Percentiles rank a stretch among this genome's conserved stretches.
phyloP scores from a whole-genome alignment of 2,113 vertebrate genomes.

The Poeciliopsis prolifica region DNA sequence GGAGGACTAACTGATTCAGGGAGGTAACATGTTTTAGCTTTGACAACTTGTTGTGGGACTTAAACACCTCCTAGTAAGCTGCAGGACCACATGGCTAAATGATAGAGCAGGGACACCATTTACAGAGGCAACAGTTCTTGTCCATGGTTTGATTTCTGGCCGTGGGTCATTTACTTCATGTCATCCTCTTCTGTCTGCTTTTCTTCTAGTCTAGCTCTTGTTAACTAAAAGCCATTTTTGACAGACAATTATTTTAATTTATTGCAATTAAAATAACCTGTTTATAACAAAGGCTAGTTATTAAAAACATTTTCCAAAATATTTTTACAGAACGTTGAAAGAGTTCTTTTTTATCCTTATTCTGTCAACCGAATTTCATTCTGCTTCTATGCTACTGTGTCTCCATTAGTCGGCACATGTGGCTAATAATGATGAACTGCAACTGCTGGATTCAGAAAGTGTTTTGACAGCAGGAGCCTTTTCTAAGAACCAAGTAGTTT shows the following conservation, averaged over 20 bases:
- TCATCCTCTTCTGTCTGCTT: too few relatives aligned
- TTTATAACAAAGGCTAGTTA: background rate
- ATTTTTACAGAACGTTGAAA: slow-evolving; percentile 7
- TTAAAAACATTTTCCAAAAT: background rate
- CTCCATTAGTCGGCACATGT: slow-evolving; percentile 1
- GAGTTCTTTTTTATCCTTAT: background rate
- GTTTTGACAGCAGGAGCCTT: background rate
- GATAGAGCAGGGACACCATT: too few relatives aligned
- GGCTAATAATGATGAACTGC: slow-evolving; percentile 8
- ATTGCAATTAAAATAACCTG: background rate
- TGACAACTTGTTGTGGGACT: background rate
- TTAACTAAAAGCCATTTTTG: too few relatives aligned
- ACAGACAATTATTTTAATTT: background rate
- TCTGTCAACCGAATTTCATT: background rate
- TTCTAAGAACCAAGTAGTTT: background rate
- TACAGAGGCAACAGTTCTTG: too few relatives aligned
- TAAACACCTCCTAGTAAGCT: background rate
- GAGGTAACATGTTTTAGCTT: background rate
- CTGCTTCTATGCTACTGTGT: background rate
- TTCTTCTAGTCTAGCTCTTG: too few relatives aligned
- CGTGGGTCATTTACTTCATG: too few relatives aligned
- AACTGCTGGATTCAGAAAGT: background rate
- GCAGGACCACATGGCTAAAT: too few relatives aligned
- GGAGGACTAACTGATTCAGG: slow-evolving; percentile 29
- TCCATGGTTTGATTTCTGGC: too few relatives aligned